Base-by-base conservation (phyloP, 2,113 vertebrate species). In the Acanthisitta chloris region DNA sequence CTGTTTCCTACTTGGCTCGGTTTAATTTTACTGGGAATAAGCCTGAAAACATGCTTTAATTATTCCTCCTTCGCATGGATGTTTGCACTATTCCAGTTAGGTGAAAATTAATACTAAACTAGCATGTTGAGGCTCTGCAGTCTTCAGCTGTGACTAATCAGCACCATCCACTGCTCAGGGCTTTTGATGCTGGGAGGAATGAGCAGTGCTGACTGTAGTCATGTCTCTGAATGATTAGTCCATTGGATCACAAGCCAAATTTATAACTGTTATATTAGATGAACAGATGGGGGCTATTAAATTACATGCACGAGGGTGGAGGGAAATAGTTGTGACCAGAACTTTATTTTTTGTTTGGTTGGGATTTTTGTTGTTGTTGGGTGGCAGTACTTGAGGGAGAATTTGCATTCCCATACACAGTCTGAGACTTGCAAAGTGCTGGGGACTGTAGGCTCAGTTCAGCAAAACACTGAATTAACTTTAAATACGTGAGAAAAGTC, bases 221-320 rank as follows among this genome's bases (percentile, higher is more conserved):
- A 58, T 91, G 73, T 64, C 78, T 89, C 82, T 45, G 78, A 90
- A 77, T 86, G 81, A 84, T 87, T 83, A 77, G 78, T 81, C 62
- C 55, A 46, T 92, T 89, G 78, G 49, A 77, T 96, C 83, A 86
- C 74, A 42, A 91, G 92, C 83, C 90, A 91, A 55, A 92, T 91
- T 85, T 96, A 46, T 79, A 88, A 65, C 73, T 93, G 59, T 69
- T 92, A 46, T 13, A 49, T 77, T 84, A 81, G 81, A 64, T 78
- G 86, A 95, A 88, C 90, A 85, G 74, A 73, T 92, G 87, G 91
- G 65, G 26, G 25, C 59, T 92, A 59, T 79, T 92, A 73, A 81
- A 73, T 92, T 88, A 65, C 26, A 3, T 85, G 42, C 12, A 45
- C 55, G 17, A 48, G 26, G 19, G 8, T 17, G 18, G 19, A 34